Base-by-base conservation (phyloP, 2,113 vertebrate species). In the Seriola rivoliana region DNA sequence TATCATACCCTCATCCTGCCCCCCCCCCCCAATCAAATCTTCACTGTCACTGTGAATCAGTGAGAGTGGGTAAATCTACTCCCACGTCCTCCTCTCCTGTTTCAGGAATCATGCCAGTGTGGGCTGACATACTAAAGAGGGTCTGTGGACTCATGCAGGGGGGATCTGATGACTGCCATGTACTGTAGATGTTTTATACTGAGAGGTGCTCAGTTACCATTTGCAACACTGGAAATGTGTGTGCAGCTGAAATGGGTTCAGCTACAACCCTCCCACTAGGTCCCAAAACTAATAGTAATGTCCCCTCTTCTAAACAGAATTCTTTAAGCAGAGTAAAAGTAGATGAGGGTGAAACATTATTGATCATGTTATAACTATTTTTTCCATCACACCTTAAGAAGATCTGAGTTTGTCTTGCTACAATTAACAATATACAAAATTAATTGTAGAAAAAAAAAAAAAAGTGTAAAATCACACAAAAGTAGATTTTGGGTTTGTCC, bases 101-200 rank as follows among this genome's bases (percentile, higher is more conserved):
- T 93, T 90, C 87, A 79, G 65, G 55, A 87, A 48, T 42, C 71
- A 44, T 34, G 32, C 69, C 82, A 77, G 55, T 67, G 64, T 46
- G 52, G 16, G 71, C 55, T 25, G 23, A 74, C 60, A 42, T 55
- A 78, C 64, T 72, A 60, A 74, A 82, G 81, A 77, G 60, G 57
- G 70, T 64, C 69, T 75, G 76, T 75, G 64, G 36, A 65, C 46
- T 77, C 36, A 14, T 46, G 62, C 29, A 52, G 73, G 52, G 76
- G 54, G 17, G 0, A 25, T 59, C 80, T 75, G 60, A 85, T 69
- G 36, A 42, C 32, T 78, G 32, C 29, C 4, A 57, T 57, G 57
- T 34, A 52, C 32, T 64, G 17, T 63, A n/a, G 3, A 57, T 46
- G 34, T 55, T 70, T 69, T n/a, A 71, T 68, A 67, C 44, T 57